phyloP scores from a whole-genome alignment of 2,113 vertebrate species.

The Serilophus lunatus region DNA sequence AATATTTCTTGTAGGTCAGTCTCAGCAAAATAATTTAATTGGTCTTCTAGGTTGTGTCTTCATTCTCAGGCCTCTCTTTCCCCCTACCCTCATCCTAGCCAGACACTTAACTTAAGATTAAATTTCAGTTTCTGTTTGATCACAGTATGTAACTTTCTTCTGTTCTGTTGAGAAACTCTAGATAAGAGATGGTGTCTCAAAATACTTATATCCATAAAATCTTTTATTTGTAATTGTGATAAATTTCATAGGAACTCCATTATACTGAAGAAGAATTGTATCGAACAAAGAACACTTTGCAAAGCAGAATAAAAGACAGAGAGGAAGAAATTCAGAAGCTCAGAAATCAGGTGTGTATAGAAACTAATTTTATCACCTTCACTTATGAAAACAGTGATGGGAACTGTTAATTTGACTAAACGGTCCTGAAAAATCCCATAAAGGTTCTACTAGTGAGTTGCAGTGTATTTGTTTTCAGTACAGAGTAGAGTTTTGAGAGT shows the following conservation, averaged over 20 bases:
- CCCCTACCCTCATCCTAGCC: background rate
- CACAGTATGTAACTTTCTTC: background rate
- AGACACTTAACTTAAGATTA: background rate
- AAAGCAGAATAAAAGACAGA: slow-evolving; percentile 91
- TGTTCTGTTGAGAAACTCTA: background rate
- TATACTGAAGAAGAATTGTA: slow-evolving; percentile 92
- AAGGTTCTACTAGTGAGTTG: background rate
- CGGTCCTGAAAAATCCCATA: background rate
- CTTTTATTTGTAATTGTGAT: background rate
- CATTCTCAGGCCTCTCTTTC: background rate
- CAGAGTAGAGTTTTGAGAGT: background rate
- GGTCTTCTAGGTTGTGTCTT: background rate
- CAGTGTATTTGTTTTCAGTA: background rate
- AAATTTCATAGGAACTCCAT: slow-evolving; percentile 81
- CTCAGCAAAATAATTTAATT: background rate
- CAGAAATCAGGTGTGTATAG: slow-evolving; percentile 85
- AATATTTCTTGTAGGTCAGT: background rate
- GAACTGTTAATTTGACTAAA: background rate
- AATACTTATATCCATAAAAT: background rate
- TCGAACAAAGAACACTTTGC: slow-evolving; percentile 85
- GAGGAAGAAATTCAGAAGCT: slow-evolving; percentile 99
- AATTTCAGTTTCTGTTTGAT: background rate
- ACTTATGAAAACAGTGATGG: background rate
- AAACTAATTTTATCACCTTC: background rate
- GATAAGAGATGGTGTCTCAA: background rate